A percentile compares a stretch with the other conserved stretches of the same genome.
phyloP scores from a whole-genome alignment of 1,140 invertebrate species.

The Aphelenchoides avenae region DNA sequence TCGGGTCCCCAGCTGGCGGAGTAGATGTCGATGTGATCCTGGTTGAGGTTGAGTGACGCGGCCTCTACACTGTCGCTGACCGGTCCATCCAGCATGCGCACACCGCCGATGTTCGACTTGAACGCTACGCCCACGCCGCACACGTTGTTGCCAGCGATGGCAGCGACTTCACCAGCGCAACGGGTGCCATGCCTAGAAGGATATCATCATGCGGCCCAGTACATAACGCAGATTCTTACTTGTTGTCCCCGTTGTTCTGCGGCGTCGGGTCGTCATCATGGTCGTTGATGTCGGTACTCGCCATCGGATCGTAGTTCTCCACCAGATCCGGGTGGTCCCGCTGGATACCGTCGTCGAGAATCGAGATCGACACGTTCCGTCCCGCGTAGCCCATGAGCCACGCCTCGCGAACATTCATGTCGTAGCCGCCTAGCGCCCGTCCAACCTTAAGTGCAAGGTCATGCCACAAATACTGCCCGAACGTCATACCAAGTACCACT shows the following conservation, averaged over 20 bases:
- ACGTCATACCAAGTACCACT: slow-evolving; percentile 91
- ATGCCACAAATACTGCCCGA: no score
- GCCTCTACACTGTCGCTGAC: slow-evolving; percentile 97
- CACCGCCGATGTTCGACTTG: slow-evolving; percentile 84
- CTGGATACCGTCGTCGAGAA: slow-evolving; percentile 90
- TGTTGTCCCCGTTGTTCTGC: slow-evolving; percentile 62
- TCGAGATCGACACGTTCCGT: slow-evolving; percentile 84
- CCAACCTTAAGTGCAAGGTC: slow-evolving; percentile 60
- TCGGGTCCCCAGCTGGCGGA: slow-evolving; percentile 98
- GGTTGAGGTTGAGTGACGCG: slow-evolving; percentile 77
- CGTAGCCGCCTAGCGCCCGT: slow-evolving; percentile 67
- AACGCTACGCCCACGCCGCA: slow-evolving; percentile 93
- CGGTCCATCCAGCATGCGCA: slow-evolving; percentile 94
- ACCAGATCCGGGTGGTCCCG: slow-evolving; percentile 88
- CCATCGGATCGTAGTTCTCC: slow-evolving; percentile 84
- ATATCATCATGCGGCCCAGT: no score
- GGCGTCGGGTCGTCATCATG: slow-evolving; percentile 67
- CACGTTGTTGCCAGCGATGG: slow-evolving; percentile 86
- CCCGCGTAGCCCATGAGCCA: slow-evolving; percentile 87
- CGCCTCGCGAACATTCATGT: slow-evolving; percentile 89
- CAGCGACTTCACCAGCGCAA: slow-evolving; percentile 96
- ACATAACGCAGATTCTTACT: slow-evolving; percentile 52
- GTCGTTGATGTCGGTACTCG: slow-evolving; percentile 94
- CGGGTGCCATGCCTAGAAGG: slow-evolving; percentile 82
- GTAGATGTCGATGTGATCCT: slow-evolving; percentile 95